Conservation (phyloP, 35 echinoderm and acorn worm genomes). For the Ophiothrix spiculata region DNA sequence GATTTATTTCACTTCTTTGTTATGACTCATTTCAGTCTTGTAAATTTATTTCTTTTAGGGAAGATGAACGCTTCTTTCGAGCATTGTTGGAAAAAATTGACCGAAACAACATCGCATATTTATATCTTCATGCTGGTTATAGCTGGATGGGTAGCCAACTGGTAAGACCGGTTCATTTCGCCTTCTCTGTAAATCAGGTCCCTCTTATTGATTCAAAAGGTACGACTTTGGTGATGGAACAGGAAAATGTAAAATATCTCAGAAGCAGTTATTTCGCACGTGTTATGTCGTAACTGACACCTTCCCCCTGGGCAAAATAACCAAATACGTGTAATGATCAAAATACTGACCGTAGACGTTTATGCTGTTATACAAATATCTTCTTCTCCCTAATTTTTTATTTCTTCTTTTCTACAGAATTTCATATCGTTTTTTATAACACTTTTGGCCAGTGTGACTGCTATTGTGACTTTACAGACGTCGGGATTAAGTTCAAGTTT, state of each 20-base stretch:
- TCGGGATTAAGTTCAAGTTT: neutral
- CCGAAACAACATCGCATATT: constrained; percentile 39
- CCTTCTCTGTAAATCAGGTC: no score
- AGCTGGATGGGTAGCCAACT: constrained; percentile 38
- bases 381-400: neutral
- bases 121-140: constrained; percentile 56
- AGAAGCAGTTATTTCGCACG: neutral
- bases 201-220: no score
- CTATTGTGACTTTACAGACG: neutral
- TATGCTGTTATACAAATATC: neutral
- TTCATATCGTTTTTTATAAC: neutral
- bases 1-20: neutral
- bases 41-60: constrained; percentile 6
- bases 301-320: no score
- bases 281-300: neutral
- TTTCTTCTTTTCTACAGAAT: neutral
- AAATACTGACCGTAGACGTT: neutral
- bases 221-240: no score
- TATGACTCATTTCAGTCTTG: neutral
- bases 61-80: constrained; percentile 50
- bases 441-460: neutral
- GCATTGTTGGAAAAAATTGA: constrained; percentile 44
- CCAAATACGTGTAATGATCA: neutral
- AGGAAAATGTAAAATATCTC: neutral
- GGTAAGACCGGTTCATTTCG: constrained; percentile 23